Base-by-base conservation (phyloP, 2,888 invertebrate genomes). In the Ecliptopera silaceata region DNA sequence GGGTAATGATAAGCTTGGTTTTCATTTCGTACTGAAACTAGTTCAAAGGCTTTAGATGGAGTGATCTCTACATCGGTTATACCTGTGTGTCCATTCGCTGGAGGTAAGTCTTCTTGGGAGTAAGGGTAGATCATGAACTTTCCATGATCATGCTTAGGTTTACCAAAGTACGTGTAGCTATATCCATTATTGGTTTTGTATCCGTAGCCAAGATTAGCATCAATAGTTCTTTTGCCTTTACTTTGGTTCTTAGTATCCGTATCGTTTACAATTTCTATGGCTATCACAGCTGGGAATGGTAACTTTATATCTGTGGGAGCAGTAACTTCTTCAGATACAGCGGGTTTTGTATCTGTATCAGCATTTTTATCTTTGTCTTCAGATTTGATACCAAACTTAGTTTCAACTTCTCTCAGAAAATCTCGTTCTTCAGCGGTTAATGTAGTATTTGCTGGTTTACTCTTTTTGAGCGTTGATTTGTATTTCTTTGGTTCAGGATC, bases 131-230 rank as follows among this genome's bases (percentile, higher is more conserved):
- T 91, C 88, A 93, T 92, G 68, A 93, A 94, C 71, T 92, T 94
- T 10, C 91, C 91, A 69, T 88, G 85, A 22, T 88, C 84, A 66
- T 88, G 83, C 0, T 75, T 70, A 22, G 85, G 76, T 72, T 86
- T 89, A n/a, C 91, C 92, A 34, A 91, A 90, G 63, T 90, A 87
- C 2, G 86, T 84, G 64, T 92, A 92, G n/a, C 85, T 82, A 41
- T 91, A 92, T 6, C 91, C 91, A 63, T 84, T 83, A 65, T 93
- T 93, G 1, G 88, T 88, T 66, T 88, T 88, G 62, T 92, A 93
- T 5, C 94, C 95, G 74, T 94, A 96, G 55, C 96, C 96, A 10
- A 96, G 83, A 44, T 94, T 93, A 0, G 93, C 93, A 63, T 96
- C 95, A 11, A 96, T 94, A 0, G 96, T 96, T 65, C 96, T 88